Evolutionary conservation across 35 echinoderm and acorn worm species (phyloP).

Genomic region (Eucidaris tribuloides): DNA sequence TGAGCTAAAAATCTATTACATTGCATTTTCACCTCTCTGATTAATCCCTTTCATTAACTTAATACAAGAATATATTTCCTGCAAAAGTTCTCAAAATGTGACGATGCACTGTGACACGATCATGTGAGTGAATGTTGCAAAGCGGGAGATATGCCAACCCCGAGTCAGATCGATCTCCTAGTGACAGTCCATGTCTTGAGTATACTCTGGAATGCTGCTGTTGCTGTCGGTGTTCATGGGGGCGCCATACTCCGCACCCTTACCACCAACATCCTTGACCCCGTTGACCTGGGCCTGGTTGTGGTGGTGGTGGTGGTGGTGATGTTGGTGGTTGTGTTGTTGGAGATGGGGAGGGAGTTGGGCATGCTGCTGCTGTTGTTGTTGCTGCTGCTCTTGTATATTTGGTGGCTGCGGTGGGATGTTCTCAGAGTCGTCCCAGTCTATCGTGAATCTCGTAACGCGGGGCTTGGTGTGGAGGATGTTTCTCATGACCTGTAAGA

Average conservation of each 20-base stretch:
- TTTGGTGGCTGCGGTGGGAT: slow-evolving; percentile 61
- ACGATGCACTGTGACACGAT: no score
- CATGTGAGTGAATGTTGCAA: no score
- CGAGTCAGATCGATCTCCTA: no score
- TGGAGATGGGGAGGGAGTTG: no score
- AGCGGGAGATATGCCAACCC: no score
- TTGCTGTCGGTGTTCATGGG: slow-evolving; percentile 87
- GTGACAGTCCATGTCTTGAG: slow-evolving; percentile 42
- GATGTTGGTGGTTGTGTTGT: no score
- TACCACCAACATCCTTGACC: neutral
- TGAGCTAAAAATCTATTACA: no score
- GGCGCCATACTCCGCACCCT: slow-evolving; percentile 3
- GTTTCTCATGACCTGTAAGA: slow-evolving; percentile 69
- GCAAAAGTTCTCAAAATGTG: no score
- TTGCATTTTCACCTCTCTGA: no score
- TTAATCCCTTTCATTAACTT: no score
- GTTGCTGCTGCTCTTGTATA: slow-evolving; percentile 36
- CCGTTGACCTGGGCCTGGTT: neutral
- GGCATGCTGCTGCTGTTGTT: neutral
- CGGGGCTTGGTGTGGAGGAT: slow-evolving; percentile 90
- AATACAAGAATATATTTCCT: no score
- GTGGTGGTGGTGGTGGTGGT: no score
- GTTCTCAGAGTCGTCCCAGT: slow-evolving; percentile 97
- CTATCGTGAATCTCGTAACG: slow-evolving; percentile 95
- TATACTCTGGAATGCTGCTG: slow-evolving; percentile 88